phyloP scores from a whole-genome alignment of 2,113 vertebrate species.

The Porphyrio hochstetteri region DNA sequence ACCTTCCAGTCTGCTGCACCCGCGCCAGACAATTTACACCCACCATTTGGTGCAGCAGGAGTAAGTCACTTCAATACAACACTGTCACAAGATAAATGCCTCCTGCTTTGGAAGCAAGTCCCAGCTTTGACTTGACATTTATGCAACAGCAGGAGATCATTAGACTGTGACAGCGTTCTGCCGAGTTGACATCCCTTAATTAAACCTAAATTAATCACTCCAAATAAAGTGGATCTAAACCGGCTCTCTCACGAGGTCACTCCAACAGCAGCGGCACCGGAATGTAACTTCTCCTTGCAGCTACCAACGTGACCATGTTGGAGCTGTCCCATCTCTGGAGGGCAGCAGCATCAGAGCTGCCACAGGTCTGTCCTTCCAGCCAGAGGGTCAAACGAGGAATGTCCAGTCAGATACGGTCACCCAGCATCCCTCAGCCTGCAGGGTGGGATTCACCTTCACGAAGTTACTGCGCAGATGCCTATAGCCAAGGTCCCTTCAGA shows the following conservation, averaged over 20 bases:
- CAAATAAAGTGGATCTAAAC: constrained; percentile 46
- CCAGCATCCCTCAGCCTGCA: background rate
- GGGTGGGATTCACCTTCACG: background rate
- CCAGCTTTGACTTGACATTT: constrained; percentile 59
- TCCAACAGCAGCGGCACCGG: background rate
- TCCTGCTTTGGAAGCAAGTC: constrained; percentile 57
- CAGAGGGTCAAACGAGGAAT: background rate
- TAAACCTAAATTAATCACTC: constrained; percentile 69
- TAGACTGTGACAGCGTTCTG: constrained; percentile 62
- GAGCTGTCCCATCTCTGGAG: background rate
- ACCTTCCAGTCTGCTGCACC: constrained; percentile 61
- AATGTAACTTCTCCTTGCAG: background rate
- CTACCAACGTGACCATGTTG: accelerated
- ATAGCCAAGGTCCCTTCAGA: background rate
- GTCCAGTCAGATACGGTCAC: background rate
- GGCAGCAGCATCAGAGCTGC: accelerated
- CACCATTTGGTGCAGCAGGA: constrained; percentile 60
- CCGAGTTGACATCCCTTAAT: constrained; percentile 63
- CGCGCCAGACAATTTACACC: constrained; percentile 55
- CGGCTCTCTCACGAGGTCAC: constrained; percentile 41
- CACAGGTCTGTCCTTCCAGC: background rate
- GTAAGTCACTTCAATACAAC: constrained; percentile 59
- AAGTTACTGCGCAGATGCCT: background rate
- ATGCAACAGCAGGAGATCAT: constrained; percentile 70
- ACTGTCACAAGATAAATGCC: constrained; percentile 62